Evolutionary conservation across 2,888 invertebrate genomes (phyloP).

Genomic region (Hydriomena furcata): DNA sequence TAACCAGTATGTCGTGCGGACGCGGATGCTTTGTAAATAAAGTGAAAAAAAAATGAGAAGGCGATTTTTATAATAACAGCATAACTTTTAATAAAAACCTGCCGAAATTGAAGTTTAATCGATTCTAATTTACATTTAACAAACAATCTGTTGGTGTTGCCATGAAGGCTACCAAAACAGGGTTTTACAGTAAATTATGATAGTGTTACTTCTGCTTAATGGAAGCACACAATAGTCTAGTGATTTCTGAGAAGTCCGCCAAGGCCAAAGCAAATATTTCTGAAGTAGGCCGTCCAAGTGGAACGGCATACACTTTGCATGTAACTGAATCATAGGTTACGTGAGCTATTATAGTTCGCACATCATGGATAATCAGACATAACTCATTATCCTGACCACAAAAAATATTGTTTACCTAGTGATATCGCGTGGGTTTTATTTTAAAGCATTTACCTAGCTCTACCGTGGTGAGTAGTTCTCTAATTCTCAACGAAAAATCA

Average conservation of each 20-base stretch:
- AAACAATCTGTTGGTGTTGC: conserved; percentile 1
- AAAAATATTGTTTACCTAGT: background rate
- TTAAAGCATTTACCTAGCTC: no score
- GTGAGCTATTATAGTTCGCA: conserved; percentile 16
- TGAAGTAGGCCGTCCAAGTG: conserved; percentile 61
- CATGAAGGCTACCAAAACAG: conserved; percentile 19
- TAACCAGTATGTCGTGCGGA: conserved; percentile 54
- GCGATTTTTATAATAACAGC: conserved; percentile 13
- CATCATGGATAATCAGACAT: conserved; percentile 21
- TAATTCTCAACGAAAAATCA: no score
- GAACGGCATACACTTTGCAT: conserved; percentile 48
- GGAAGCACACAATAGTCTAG: conserved; percentile 41
- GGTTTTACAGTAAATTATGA: conserved; percentile 24
- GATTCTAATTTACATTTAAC: conserved; percentile 7
- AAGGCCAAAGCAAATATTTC: conserved; percentile 59
- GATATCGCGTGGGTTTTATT: no score
- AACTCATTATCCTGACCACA: background rate
- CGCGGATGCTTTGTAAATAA: conserved; percentile 48
- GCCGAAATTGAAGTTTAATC: conserved; percentile 9
- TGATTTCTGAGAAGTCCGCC: conserved; percentile 54
- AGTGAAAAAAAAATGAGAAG: conserved; percentile 40
- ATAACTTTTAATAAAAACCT: conserved; percentile 6
- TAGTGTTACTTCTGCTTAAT: conserved; percentile 29
- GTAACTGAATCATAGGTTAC: conserved; percentile 51
- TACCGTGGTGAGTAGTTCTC: no score